Percentiles rank a stretch among this genome's conserved stretches.
Evolutionary conservation across 1,140 invertebrate genomes (phyloP).

Genomic region (Heliconius himera): DNA sequence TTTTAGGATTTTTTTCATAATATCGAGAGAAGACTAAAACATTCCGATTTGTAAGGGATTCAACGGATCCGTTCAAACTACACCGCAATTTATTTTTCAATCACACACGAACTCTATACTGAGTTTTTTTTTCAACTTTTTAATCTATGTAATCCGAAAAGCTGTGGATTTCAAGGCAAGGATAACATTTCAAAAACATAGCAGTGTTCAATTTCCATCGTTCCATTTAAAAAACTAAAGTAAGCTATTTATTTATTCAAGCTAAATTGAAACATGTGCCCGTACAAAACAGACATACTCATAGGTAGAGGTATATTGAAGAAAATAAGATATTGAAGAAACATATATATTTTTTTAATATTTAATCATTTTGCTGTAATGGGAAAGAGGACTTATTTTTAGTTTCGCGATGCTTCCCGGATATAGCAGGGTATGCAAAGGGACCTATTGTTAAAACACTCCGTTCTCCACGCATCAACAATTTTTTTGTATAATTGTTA

Average conservation of each 20-base stretch:
- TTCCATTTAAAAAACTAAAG: not conserved
- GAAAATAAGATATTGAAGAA: too few species aligned
- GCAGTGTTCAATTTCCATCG: not conserved
- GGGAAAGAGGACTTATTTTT: too few species aligned
- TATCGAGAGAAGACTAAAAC: not conserved
- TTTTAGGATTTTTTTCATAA: not conserved
- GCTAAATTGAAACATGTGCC: not conserved
- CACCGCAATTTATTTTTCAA: constrained; percentile 42
- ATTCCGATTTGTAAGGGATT: constrained; percentile 24
- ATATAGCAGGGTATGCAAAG: not conserved
- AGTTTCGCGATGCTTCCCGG: not conserved
- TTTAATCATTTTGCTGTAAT: not conserved
- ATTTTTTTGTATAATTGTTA: not conserved
- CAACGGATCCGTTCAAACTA: constrained; percentile 28
- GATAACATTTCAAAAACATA: constrained; percentile 30
- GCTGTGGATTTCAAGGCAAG: constrained; percentile 29
- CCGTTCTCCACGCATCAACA: not conserved
- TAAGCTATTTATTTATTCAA: not conserved
- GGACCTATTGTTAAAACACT: not conserved
- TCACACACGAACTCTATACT: constrained; percentile 34
- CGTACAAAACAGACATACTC: too few species aligned
- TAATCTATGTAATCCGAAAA: constrained; percentile 39
- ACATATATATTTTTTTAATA: not conserved
- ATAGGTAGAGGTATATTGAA: too few species aligned
- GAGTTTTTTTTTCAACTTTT: constrained; percentile 34